These are phyloP conservation scores for Lochmaea capreae DNA, from an alignment of 2,888 invertebrate species.

Conservation along the genomic window DNA sequence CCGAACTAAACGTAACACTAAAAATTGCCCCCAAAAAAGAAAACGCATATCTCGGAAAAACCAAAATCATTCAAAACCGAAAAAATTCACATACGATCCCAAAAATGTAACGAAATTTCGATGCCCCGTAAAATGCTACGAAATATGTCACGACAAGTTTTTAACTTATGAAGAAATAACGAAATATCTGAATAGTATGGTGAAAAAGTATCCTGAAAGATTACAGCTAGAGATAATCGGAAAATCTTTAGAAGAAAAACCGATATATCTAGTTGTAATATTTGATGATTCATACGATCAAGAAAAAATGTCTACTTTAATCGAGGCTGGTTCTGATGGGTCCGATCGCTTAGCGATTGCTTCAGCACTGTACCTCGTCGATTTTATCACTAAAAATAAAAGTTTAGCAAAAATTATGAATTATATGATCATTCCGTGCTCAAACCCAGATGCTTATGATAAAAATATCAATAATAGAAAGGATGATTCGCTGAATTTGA, in stretches of 20 bases:
- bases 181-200: conserved; percentile 45
- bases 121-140: conserved; percentile 41
- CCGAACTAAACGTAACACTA: neutral
- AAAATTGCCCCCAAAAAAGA: neutral
- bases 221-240: conserved; percentile 45
- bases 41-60: neutral
- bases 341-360: conserved; percentile 50
- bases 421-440: conserved; percentile 53
- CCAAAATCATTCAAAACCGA: neutral
- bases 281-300: conserved; percentile 12
- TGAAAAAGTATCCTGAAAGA: conserved; percentile 39
- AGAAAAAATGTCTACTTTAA: conserved; percentile 39
- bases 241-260: conserved; percentile 41
- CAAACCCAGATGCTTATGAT: conserved; percentile 54
- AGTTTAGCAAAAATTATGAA: conserved; percentile 46
- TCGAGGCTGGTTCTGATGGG: conserved; percentile 52
- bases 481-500: conserved; percentile 32
- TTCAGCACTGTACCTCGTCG: conserved; percentile 50
- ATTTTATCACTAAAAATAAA: conserved; percentile 48
- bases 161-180: conserved; percentile 50
- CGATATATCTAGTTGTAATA: conserved; percentile 39
- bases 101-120: conserved; percentile 25
- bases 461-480: conserved; percentile 26
- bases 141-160: conserved; percentile 51
- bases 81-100: conserved; percentile 5